These are phyloP conservation scores for Catharus minimus DNA, from an alignment of 2,113 vertebrate genomes.

Conservation along the genomic window DNA sequence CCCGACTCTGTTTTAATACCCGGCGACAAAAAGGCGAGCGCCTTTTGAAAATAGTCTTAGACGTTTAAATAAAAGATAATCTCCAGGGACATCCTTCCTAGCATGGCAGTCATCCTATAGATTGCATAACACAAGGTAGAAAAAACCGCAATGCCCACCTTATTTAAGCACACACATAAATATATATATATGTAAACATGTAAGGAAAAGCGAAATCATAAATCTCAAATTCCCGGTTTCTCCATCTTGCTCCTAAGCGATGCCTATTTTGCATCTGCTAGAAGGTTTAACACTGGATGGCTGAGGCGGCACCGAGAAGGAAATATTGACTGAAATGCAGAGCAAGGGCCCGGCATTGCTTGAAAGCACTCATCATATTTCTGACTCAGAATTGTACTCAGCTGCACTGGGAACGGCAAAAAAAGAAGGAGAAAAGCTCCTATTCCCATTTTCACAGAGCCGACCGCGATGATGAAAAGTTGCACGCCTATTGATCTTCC, in stretches of 20 bases:
- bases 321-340: neutral
- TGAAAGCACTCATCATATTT: neutral
- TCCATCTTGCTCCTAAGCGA: constrained; percentile 6
- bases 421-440: neutral
- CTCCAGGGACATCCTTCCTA: neutral
- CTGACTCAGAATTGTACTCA: constrained; percentile 13
- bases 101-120: neutral
- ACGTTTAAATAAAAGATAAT: constrained; percentile 26
- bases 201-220: neutral
- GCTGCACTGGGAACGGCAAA: neutral
- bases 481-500: constrained; percentile 7
- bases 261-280: constrained; percentile 37
- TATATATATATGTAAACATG: neutral
- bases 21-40: neutral
- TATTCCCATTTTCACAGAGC: neutral
- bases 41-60: constrained; percentile 30
- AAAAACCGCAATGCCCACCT: neutral
- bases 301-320: constrained; percentile 19
- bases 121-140: neutral
- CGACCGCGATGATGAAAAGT: neutral
- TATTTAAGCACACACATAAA: neutral
- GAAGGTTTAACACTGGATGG: constrained; percentile 13
- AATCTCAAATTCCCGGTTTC: neutral
- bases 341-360: neutral
- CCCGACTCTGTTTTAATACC: neutral